Base-by-base conservation (phyloP, 1,140 invertebrate genomes). In the Nylanderia fulva region DNA sequence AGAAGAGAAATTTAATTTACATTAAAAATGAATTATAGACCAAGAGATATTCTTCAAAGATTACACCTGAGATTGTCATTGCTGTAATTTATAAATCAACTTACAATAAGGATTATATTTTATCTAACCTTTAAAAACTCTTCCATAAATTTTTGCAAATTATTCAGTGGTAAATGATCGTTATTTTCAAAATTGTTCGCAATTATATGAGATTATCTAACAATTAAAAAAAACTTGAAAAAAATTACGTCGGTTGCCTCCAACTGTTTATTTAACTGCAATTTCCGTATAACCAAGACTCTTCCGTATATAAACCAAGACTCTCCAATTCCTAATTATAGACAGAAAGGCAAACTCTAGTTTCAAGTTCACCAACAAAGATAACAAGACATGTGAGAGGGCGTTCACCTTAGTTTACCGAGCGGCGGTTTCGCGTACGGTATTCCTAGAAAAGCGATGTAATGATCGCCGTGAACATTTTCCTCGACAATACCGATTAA, bases 391-490 rank as follows among this genome's bases (percentile, higher is more conserved):
- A n/a, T 4, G 45, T 48, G 45, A 48, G n/a, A n/a, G n/a, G 45
- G 3, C 13, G 75, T 68, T 91, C n/a, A 92, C 92, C 56, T 91
- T 0, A 93, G 85, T 1, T 90, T 45, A 0, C 92, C 92, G 3
- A 90, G 5, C 0, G 92, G 92, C 6, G 92, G 92, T 48, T 90
- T 89, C 0, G 92, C 92, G 29, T 91, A 93, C 0, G 92, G 92
- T 58, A 93, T 79, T 24, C 92, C 92, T 42, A 86, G 87, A 33
- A 92, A 93, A 0, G 91, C 69, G 15, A 74, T 54, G 15, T 85
- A 93, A 5, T 60, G 1, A 0, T 42, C 86, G 0, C 80, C 90
- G 7, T 86, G 79, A 27, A 88, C 11, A 33, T 48, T 85, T 5
- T 71, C 54, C 6, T 90, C 69, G 0, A 87, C 18, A 0, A 54